These are phyloP conservation scores for Stenodema calcarata DNA, from an alignment of 2,888 invertebrate species.

Conservation along the genomic window DNA sequence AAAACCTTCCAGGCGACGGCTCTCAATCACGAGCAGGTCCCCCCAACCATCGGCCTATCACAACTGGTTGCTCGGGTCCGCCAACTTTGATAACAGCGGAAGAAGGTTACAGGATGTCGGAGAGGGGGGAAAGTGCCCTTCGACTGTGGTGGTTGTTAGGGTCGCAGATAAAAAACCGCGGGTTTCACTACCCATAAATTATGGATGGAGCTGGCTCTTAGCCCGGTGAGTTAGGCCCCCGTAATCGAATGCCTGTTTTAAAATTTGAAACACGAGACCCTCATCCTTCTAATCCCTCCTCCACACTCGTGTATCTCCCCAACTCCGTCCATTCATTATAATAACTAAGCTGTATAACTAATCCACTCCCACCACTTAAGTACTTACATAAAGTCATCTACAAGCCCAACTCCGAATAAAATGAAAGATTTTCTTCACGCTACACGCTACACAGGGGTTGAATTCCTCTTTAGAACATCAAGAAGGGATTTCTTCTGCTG, in stretches of 20 bases:
- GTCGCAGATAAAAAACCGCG: background rate
- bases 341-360: background rate
- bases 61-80: background rate
- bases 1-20: background rate
- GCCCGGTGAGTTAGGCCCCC: background rate
- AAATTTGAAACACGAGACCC: background rate
- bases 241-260: background rate
- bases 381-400: too few relatives aligned
- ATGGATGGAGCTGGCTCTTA: constrained; percentile 21
- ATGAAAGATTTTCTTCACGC: too few relatives aligned
- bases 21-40: background rate
- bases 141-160: background rate
- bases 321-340: too few relatives aligned
- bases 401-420: too few relatives aligned
- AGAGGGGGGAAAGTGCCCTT: background rate
- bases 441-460: too few relatives aligned
- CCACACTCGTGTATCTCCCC: too few relatives aligned
- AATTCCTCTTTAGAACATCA: too few relatives aligned
- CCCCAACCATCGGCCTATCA: background rate
- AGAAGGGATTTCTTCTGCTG: too few relatives aligned
- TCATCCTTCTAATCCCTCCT: too few relatives aligned
- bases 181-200: background rate
- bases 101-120: background rate
- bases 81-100: background rate
- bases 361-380: background rate